phyloP scores from a whole-genome alignment of 1,140 invertebrate species.

The Cydia amplana region DNA sequence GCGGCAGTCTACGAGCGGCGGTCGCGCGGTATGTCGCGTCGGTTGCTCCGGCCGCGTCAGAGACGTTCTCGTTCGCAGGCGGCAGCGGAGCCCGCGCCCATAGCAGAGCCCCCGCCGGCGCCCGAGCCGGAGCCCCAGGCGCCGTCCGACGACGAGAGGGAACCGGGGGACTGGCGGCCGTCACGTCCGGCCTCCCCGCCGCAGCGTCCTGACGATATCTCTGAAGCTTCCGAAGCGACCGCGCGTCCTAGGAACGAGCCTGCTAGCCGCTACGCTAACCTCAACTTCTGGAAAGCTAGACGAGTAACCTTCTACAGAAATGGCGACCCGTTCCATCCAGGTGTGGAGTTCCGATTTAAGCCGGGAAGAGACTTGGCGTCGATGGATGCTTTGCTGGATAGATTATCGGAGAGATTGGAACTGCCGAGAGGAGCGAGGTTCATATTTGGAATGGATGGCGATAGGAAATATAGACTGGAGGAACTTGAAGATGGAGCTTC shows the following conservation, averaged over 20 bases:
- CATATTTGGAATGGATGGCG: conserved; percentile 94
- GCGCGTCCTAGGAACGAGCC: conserved; percentile 68
- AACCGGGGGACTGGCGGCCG: conserved; percentile 66
- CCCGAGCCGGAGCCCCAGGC: conserved; percentile 65
- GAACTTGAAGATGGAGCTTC: conserved; percentile 94
- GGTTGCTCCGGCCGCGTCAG: conserved; percentile 59
- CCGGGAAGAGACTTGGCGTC: conserved; percentile 92
- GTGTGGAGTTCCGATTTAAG: conserved; percentile 93
- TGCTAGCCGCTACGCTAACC: conserved; percentile 85
- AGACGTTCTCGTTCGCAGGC: conserved; percentile 63
- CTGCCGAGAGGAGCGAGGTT: conserved; percentile 91
- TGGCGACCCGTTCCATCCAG: conserved; percentile 94
- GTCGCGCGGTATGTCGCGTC: conserved; percentile 70
- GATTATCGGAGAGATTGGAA: conserved; percentile 90
- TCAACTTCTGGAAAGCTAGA: conserved; percentile 91
- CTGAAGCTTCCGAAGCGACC: conserved; percentile 70
- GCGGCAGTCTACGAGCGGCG: conserved; percentile 61
- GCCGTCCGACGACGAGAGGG: conserved; percentile 66
- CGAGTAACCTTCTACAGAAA: conserved; percentile 95
- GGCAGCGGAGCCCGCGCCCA: conserved; percentile 65
- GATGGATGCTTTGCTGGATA: conserved; percentile 91
- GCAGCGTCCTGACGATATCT: conserved; percentile 64
- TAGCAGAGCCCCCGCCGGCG: conserved; percentile 53
- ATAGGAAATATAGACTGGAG: conserved; percentile 89
- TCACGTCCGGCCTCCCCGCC: conserved; percentile 73